phyloP scores from a whole-genome alignment of 1,140 invertebrate species.

The Hypothenemus hampei region DNA sequence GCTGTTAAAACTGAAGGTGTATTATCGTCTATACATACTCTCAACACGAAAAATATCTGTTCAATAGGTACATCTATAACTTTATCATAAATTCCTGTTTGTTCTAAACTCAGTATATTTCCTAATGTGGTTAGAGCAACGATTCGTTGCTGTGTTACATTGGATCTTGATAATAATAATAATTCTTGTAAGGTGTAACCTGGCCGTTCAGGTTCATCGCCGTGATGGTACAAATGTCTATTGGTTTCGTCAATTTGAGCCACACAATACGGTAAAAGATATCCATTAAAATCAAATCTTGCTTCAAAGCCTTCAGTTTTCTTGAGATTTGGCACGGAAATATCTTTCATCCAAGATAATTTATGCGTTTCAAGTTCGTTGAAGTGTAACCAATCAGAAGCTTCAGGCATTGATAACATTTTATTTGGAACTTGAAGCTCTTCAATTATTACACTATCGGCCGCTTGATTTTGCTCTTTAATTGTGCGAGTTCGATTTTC shows the following conservation, averaged over 20 bases:
- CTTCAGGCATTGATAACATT: conserved; percentile 55
- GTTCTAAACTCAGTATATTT: conserved; percentile 71
- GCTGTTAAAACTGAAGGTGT: conserved; percentile 67
- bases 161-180: conserved; percentile 63
- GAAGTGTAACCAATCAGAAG: conserved; percentile 77
- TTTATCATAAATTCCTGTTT: conserved; percentile 65
- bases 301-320: conserved; percentile 65
- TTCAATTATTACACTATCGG: conserved; percentile 32
- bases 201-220: conserved; percentile 82
- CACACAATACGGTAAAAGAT: conserved; percentile 61
- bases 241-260: conserved; percentile 56
- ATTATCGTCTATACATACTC: conserved; percentile 82
- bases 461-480: conserved; percentile 37
- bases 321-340: conserved; percentile 50
- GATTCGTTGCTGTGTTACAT: conserved; percentile 72
- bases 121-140: conserved; percentile 72
- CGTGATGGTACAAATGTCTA: conserved; percentile 80
- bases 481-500: conserved; percentile 38
- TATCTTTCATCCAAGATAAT: conserved; percentile 75
- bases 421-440: conserved; percentile 44
- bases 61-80: conserved; percentile 58
- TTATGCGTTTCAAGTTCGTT: conserved; percentile 76
- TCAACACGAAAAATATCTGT: conserved; percentile 71
- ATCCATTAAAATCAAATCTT: conserved; percentile 60
- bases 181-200: conserved; percentile 86